Base-by-base conservation (phyloP, 2,888 invertebrate species). In the Dryadula phaetusa region DNA sequence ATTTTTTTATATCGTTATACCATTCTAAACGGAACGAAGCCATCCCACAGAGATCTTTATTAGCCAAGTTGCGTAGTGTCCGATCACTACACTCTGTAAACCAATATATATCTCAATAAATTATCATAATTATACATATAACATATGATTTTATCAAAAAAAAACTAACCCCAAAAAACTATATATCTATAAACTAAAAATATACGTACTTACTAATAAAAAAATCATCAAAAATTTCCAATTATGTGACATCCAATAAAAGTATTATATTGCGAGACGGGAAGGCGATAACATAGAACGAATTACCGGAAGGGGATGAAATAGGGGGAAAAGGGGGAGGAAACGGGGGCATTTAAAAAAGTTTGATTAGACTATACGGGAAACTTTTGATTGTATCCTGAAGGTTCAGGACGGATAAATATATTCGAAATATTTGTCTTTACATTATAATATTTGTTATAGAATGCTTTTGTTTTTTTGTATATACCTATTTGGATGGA, bases 361-460 rank as follows among this genome's bases (percentile, higher is more conserved):
- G 90, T 91, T 92, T 90, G 91, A 90, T 92, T 90, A 88, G 84
- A 87, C 84, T 61, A 70, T 62, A 73, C 77, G 75, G 76, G 61
- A 69, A 72, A 83, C 83, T 91, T 90, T 87, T 88, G 90, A 90
- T 92, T 90, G 88, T 87, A 84, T 86, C 82, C 82, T 81, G 82
- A 88, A 90, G 85, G 85, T 82, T 84, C 75, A 74, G 78, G 81
- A 81, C 75, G 75, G 76, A 84, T 85, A 86, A 84, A 86, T 85
- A 84, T 84, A 76, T 74, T 73, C 71, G 71, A 72, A 72, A 44
- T 32, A 60, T 46, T 22, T 46, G 44, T 32, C 18, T 60, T 22
- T 42, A 10, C 2, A 47, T 60, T 16, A 34, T 53, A 32, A 14
- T 18, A 16, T 18, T 8, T 46, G 12, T 20, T 2, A 18, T 18